phyloP scores from a whole-genome alignment of 2,888 invertebrate species.

The Gisinianus flammeolus region DNA sequence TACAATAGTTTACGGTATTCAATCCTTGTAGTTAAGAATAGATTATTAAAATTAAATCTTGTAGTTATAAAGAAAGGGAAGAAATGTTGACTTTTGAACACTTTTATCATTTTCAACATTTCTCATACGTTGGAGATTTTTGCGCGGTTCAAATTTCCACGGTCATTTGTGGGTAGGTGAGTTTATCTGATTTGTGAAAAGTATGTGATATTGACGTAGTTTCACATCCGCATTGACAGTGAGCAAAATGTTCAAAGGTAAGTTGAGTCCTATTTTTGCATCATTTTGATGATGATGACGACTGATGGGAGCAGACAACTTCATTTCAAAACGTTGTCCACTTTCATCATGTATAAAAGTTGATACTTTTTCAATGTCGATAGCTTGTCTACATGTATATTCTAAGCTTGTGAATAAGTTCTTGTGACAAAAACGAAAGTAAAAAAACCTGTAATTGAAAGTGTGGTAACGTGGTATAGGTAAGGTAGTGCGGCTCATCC shows the following conservation, averaged over 20 bases:
- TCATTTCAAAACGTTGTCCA: no score
- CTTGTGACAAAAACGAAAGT: neutral
- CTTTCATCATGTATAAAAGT: no score
- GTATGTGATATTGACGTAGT: constrained; percentile 9
- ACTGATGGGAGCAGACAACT: no score
- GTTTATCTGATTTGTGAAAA: neutral
- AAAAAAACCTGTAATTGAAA: neutral
- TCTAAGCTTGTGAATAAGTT: neutral
- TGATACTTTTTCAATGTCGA: no score
- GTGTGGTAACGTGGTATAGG: neutral
- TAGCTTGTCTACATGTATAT: no score
- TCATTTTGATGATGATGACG: no score
- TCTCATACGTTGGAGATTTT: constrained; percentile 16
- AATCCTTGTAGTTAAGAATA: neutral
- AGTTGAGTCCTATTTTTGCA: no score
- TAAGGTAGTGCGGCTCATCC: neutral
- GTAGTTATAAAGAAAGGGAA: neutral
- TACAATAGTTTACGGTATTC: neutral
- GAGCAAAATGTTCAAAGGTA: neutral
- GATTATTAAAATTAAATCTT: neutral
- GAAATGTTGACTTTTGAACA: constrained; percentile 6
- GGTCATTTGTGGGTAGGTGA: constrained; percentile 20
- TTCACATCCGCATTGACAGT: neutral
- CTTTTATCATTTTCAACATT: no score
- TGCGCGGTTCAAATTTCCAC: constrained; percentile 4